Evolutionary conservation across 2,113 vertebrate genomes (phyloP), one percentile per base, ranked within the genome.

Genomic region (Gymnobelideus leadbeateri): DNA sequence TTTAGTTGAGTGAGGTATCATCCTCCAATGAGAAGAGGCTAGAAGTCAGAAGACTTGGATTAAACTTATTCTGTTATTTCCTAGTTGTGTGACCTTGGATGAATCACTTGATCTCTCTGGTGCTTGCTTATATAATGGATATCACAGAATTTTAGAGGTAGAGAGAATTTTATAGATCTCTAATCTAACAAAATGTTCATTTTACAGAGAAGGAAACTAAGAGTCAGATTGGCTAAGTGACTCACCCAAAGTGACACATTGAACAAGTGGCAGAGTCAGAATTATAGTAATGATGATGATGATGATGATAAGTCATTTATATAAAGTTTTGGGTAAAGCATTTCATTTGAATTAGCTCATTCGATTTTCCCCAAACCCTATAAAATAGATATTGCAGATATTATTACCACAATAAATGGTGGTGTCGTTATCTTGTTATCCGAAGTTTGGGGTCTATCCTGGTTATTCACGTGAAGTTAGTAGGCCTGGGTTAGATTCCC

Each of bases 1-100:
- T 25, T 3, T 57, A 10, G 12, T 31, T 16, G 24, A 5, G 8
- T 6, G 37, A 91, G 1, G 2, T 2, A 7, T 2, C 0, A 0
- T 0, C 0, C 0, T 8, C 91, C 8, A 11, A 12, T 4, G 51
- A 49, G 52, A 4, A 24, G 0, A 37, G 61, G 50, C 3, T 43
- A 19, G 24, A 7, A 8, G 0, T 46, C 28, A 0, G 84, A 47
- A 55, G 51, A 2, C 10, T 84, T 23, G 7, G n/a, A 84, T 84
- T 84, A 84, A 43, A 43, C 7, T 84, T 43, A 2, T 23, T 84
- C 37, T 23, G 8, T 84, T 43, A 77, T 43, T 84, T 84, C 7
- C n/a, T 84, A 84, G n/a, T n/a, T 84, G 68, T 84, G 19, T 84
- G 16, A 84, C 37, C 14, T 43, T 84, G 19, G 19, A 84, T 21